Conservation (phyloP, 2,888 invertebrate species). For the Hydraecia micacea region DNA sequence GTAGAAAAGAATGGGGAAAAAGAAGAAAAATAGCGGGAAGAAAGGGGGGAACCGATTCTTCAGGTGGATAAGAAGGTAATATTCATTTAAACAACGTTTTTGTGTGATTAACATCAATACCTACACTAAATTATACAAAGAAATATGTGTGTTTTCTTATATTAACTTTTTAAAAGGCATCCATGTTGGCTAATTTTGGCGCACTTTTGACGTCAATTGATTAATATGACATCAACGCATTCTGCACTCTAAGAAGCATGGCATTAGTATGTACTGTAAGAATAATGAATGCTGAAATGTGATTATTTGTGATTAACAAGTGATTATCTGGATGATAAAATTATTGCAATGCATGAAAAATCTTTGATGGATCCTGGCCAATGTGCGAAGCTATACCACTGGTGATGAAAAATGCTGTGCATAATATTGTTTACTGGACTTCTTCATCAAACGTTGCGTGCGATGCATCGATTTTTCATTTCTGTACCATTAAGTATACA, state of each 20-base stretch:
- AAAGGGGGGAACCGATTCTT: constrained; percentile 86
- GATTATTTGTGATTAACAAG: constrained; percentile 18
- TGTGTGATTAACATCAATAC: constrained; percentile 48
- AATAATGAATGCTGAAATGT: constrained; percentile 1
- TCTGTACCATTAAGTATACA: background rate
- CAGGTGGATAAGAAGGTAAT: constrained; percentile 88
- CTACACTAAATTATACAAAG: constrained; percentile 24
- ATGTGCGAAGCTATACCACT: background rate
- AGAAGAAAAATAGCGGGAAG: constrained; percentile 86
- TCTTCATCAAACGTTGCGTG: background rate
- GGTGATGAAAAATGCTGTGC: background rate
- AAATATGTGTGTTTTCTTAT: constrained; percentile 40
- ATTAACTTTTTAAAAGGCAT: constrained; percentile 9
- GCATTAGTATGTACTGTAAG: constrained; percentile 1
- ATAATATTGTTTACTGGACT: background rate
- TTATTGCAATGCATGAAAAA: constrained; percentile 12
- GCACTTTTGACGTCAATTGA: constrained; percentile 16
- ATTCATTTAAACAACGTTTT: constrained; percentile 7
- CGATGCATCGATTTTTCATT: background rate
- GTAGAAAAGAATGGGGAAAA: constrained; percentile 84
- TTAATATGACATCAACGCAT: background rate
- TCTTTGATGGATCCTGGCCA: background rate
- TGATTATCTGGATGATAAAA: background rate
- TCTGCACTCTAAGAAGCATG: background rate
- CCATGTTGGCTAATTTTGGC: constrained; percentile 36